Base-by-base conservation (phyloP, 2,113 vertebrate species). In the Halichoeres trimaculatus region DNA sequence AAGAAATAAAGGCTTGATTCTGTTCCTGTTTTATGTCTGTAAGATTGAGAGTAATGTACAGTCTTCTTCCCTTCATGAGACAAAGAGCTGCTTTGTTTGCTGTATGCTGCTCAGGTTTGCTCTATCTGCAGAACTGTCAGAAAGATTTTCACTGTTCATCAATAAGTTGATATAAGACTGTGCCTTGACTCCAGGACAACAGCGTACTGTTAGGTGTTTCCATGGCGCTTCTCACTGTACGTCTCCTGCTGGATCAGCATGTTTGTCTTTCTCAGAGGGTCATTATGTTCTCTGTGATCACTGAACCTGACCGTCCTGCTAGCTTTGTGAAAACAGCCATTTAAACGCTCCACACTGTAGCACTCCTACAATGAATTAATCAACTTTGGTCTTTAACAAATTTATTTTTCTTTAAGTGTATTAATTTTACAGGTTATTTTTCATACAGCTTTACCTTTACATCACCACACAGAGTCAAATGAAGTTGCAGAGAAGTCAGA, bases 261-360 rank as follows among this genome's bases (percentile, higher is more conserved):
- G 62, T 82, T 72, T 52, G 56, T 65, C 69, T 70, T 65, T 70
- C 80, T 59, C 58, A 0, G 1, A 38, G 63, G 47, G 22, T 59
- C 74, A 73, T 58, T 35, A 30, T 17, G 24, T 47, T 57, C 68
- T 77, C 36, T 10, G 14, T 23, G 30, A 56, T 34, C 16, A 6
- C 41, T 43, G 52, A 38, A 30, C 54, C 45, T 30, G 10, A 45
- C 23, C 1, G 47, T 64, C 26, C 22, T 54, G 41, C 56, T 0
- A 2, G 11, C 40, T 64, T 50, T 19, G 59, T 70, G 3, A 24
- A 53, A 41, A 40, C 43, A 54, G 38, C 63, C 30, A 40, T 34
- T 10, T 23, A 66, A n/a, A 11, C 56, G 36, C 19, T 19, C 43
- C 2, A 6, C 7, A 8, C 5, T n/a, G 7, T 47, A 6, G 5